These are phyloP conservation scores for Solenopsis invicta DNA, from an alignment of 1,140 invertebrate genomes.

Conservation along the genomic window DNA sequence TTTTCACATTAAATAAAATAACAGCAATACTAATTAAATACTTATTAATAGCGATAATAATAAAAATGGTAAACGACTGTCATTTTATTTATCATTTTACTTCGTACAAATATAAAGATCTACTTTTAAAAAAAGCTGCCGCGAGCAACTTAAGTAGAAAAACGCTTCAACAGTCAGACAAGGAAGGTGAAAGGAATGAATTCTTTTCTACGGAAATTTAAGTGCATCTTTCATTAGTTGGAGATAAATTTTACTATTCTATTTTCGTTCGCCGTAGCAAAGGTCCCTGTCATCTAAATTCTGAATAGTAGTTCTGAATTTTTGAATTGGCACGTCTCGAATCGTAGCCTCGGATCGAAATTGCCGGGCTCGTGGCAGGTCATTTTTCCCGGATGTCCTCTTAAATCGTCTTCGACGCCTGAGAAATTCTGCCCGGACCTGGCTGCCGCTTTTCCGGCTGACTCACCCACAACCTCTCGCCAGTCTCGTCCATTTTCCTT, in stretches of 20 bases:
- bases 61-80: background rate
- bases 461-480: slow-evolving; percentile 57
- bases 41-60: background rate
- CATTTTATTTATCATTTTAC: slow-evolving; percentile 5
- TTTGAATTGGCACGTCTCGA: slow-evolving; percentile 25
- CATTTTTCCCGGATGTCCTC: slow-evolving; percentile 76
- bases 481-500: slow-evolving; percentile 57
- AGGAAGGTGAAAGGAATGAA: background rate
- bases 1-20: slow-evolving; percentile 7
- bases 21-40: background rate
- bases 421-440: slow-evolving; percentile 75
- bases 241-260: slow-evolving; percentile 8
- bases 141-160: slow-evolving; percentile 21
- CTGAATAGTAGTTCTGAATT: slow-evolving; percentile 34
- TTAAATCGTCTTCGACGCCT: slow-evolving; percentile 68
- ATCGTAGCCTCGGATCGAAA: slow-evolving; percentile 61
- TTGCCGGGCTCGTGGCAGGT: slow-evolving; percentile 73
- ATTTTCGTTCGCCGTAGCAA: background rate
- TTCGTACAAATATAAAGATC: background rate
- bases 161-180: slow-evolving; percentile 14
- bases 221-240: slow-evolving; percentile 4
- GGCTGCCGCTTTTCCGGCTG: slow-evolving; percentile 59
- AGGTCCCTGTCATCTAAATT: slow-evolving; percentile 16
- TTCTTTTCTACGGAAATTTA: slow-evolving; percentile 31
- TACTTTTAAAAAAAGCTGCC: background rate